Percentiles rank a stretch among this genome's conserved stretches.
Conservation (phyloP, 2,797 vertebrate species). For the Antennarius maculatus region DNA sequence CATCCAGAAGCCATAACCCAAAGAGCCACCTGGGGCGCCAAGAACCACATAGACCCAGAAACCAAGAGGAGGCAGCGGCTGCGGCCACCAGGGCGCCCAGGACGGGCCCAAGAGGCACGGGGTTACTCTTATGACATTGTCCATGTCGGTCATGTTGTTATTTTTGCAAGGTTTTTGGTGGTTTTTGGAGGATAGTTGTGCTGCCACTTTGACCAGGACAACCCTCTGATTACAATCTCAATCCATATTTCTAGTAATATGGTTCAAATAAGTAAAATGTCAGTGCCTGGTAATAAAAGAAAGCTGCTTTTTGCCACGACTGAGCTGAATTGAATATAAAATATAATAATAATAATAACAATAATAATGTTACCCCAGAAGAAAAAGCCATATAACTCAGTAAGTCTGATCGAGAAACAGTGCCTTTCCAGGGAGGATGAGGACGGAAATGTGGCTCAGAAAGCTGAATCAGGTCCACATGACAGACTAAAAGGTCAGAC, state of each 20-base stretch:
- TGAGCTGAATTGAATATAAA: background rate
- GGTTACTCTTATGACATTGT: no score
- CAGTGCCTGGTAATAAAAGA: background rate
- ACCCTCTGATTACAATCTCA: background rate
- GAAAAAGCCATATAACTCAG: background rate
- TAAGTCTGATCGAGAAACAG: conserved; percentile 3
- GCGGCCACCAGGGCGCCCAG: no score
- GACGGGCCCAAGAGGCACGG: no score
- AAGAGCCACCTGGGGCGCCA: no score
- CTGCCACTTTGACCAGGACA: background rate
- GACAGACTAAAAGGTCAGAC: conserved; percentile 53
- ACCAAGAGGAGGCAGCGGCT: no score
- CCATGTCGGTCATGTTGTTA: no score
- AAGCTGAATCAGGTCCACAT: conserved; percentile 69
- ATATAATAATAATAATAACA: no score
- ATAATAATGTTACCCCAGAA: no score
- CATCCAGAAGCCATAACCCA: no score
- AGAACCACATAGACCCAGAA: no score
- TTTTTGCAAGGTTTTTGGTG: no score
- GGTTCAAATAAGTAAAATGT: background rate
- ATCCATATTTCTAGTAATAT: background rate
- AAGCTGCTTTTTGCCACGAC: background rate
- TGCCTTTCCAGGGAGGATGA: conserved; percentile 30
- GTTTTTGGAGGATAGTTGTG: background rate
- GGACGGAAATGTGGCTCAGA: conserved; percentile 41